Evolutionary conservation across 2,888 invertebrate genomes (phyloP).

Genomic region (Perizoma flavofasciatum): DNA sequence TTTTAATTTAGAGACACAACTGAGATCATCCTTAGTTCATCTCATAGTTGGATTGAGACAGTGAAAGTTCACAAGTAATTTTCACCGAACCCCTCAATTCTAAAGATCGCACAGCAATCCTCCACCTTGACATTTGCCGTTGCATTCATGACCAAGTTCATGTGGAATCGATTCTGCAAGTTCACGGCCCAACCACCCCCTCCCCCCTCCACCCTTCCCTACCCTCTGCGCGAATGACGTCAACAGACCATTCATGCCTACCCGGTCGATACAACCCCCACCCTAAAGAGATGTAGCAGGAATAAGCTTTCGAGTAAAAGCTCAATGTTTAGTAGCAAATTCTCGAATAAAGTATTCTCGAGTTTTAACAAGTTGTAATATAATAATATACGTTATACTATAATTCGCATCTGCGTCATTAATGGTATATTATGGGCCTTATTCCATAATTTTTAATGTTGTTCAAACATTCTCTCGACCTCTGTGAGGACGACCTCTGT

Average conservation of each 20-base stretch:
- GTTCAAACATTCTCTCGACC: no score
- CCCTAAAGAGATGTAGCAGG: conserved; percentile 14
- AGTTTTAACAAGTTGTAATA: no score
- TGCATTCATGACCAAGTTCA: conserved; percentile 49
- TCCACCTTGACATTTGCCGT: conserved; percentile 14
- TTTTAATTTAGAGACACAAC: no score
- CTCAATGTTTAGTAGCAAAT: neutral
- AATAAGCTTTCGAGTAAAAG: conserved; percentile 5
- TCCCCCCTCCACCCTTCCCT: conserved; percentile 1
- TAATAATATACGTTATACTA: no score
- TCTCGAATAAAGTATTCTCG: no score
- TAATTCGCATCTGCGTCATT: no score
- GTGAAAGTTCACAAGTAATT: no score
- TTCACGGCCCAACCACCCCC: conserved; percentile 43
- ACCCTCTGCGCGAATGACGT: conserved; percentile 50
- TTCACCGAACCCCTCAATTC: neutral
- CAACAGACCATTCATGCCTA: conserved; percentile 60
- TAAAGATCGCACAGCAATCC: neutral
- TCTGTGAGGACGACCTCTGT: no score
- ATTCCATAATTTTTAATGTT: no score
- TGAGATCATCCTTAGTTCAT: no score
- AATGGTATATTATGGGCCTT: no score
- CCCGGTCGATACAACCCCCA: conserved; percentile 49
- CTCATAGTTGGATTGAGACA: no score
- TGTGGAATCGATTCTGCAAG: conserved; percentile 50